These are phyloP conservation scores for Bhutanitis thaidina DNA, from an alignment of 2,888 invertebrate species.

Conservation along the genomic window DNA sequence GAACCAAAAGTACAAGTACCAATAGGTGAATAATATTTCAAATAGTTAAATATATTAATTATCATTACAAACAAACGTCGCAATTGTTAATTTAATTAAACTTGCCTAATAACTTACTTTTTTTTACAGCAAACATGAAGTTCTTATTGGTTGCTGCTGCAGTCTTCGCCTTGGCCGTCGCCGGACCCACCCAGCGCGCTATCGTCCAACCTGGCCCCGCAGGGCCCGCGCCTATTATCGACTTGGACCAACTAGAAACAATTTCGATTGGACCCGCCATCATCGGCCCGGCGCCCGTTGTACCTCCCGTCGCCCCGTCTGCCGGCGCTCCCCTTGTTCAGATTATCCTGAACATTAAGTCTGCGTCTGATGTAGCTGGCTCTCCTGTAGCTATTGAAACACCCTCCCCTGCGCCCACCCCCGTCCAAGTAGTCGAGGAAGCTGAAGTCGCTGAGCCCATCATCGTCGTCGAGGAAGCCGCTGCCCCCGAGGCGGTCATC, in stretches of 20 bases:
- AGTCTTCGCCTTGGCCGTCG: slow-evolving; percentile 32
- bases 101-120: neutral
- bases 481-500: slow-evolving; percentile 20
- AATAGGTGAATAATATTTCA: slow-evolving; percentile 7
- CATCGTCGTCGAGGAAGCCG: slow-evolving; percentile 8
- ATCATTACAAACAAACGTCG: neutral
- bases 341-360: slow-evolving; percentile 28
- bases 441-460: slow-evolving; percentile 15
- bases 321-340: slow-evolving; percentile 31
- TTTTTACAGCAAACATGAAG: slow-evolving; percentile 30
- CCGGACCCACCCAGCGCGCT: slow-evolving; percentile 25
- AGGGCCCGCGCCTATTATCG: slow-evolving; percentile 26
- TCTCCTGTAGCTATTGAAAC: slow-evolving; percentile 13
- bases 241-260: slow-evolving; percentile 1
- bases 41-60: neutral
- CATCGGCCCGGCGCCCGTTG: slow-evolving; percentile 23
- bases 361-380: slow-evolving; percentile 6
- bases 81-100: neutral
- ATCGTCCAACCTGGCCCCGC: slow-evolving; percentile 25
- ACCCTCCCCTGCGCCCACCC: slow-evolving; percentile 1
- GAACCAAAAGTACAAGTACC: neutral
- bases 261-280: slow-evolving; percentile 28
- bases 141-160: slow-evolving; percentile 35
- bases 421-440: slow-evolving; percentile 13
- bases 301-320: slow-evolving; percentile 1